Percentiles rank a stretch among this genome's conserved stretches.
Evolutionary conservation across 2,888 invertebrate genomes (phyloP).

Genomic region (Zygaena filipendulae): DNA sequence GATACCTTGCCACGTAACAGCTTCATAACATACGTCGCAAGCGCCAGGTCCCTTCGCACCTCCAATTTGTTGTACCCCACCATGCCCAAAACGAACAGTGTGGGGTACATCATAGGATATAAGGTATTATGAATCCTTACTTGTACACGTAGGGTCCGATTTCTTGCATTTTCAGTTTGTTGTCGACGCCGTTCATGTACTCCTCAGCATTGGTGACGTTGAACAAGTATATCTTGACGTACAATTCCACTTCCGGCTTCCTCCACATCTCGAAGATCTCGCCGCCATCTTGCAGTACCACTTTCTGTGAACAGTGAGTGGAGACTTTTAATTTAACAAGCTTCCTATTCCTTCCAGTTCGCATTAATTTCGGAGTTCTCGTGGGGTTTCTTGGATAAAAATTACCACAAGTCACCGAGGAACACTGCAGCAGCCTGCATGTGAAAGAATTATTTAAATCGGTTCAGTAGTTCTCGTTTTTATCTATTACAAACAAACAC

Average conservation of each 20-base stretch:
- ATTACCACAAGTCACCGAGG: background rate
- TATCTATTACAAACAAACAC: no score
- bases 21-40: no score
- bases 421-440: background rate
- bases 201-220: slow-evolving; percentile 86
- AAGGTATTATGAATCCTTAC: no score
- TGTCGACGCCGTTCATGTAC: slow-evolving; percentile 75
- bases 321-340: slow-evolving; percentile 5
- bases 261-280: slow-evolving; percentile 88
- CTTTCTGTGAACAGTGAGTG: slow-evolving; percentile 81
- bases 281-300: slow-evolving; percentile 76
- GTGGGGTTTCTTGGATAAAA: no score
- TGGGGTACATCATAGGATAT: no score
- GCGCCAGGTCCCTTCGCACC: no score
- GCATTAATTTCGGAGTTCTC: no score
- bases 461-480: no score
- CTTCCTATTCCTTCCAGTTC: no score
- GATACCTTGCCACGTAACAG: no score
- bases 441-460: slow-evolving; percentile 1
- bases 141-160: slow-evolving; percentile 91
- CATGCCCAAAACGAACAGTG: no score
- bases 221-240: slow-evolving; percentile 81
- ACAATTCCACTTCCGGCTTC: slow-evolving; percentile 82
- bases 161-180: slow-evolving; percentile 77
- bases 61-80: no score